These are phyloP conservation scores for Euspilapteryx auroguttella DNA, from an alignment of 2,888 invertebrate genomes.

Conservation along the genomic window DNA sequence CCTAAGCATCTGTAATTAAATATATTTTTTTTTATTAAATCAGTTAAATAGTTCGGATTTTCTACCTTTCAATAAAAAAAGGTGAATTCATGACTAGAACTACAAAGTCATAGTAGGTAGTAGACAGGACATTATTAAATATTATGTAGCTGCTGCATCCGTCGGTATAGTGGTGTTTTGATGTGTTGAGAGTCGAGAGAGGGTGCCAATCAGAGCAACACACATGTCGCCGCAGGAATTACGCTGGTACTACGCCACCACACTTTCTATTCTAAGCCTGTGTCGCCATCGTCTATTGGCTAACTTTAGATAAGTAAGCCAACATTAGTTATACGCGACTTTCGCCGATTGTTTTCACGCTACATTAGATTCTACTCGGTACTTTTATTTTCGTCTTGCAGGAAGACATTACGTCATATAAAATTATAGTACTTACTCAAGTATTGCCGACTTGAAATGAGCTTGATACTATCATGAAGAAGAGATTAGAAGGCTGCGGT, in stretches of 20 bases:
- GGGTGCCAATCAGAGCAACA: conserved; percentile 50
- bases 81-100: no score
- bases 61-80: no score
- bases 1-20: no score
- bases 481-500: conserved; percentile 29
- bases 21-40: no score
- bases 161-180: conserved; percentile 11
- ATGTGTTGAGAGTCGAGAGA: conserved; percentile 25
- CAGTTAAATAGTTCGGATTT: no score
- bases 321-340: conserved; percentile 39
- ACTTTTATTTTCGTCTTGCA: no score
- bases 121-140: no score
- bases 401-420: no score
- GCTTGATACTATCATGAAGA: background rate
- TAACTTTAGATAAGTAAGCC: no score
- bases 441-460: background rate
- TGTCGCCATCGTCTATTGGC: conserved; percentile 52
- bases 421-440: background rate
- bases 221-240: conserved; percentile 27
- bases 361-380: conserved; percentile 26
- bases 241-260: conserved; percentile 41
- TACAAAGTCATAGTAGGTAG: no score
- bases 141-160: no score
- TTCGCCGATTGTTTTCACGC: conserved; percentile 61
- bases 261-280: conserved; percentile 59